phyloP scores from a whole-genome alignment of 2,888 invertebrate species.

The Rhodophaea formosa region DNA sequence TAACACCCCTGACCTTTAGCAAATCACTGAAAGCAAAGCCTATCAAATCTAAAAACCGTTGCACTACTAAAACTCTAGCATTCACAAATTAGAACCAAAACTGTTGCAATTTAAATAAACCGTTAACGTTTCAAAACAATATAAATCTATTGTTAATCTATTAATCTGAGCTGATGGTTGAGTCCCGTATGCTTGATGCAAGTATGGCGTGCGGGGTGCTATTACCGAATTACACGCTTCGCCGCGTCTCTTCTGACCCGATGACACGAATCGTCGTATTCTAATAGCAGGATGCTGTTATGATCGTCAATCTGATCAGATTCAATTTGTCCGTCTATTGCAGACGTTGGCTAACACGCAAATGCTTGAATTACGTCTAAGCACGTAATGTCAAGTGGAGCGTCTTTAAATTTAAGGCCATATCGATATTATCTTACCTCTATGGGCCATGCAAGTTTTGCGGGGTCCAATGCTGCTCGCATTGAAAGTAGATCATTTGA shows the following conservation, averaged over 20 bases:
- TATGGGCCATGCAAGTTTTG: too few relatives aligned
- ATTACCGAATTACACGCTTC: constrained; percentile 5
- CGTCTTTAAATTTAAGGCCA: too few relatives aligned
- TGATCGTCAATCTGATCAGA: background rate
- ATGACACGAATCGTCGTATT: background rate
- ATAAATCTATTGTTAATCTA: constrained; percentile 3
- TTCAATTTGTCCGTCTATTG: background rate
- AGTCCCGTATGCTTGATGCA: constrained; percentile 1
- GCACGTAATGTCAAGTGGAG: background rate
- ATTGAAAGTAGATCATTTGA: too few relatives aligned
- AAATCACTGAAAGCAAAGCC: too few relatives aligned
- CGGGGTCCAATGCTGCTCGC: too few relatives aligned
- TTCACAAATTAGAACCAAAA: background rate
- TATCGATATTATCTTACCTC: too few relatives aligned
- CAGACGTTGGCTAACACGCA: background rate
- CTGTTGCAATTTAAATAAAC: constrained; percentile 8
- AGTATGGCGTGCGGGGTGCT: constrained; percentile 1
- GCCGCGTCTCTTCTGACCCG: constrained; percentile 1
- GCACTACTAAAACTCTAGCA: background rate
- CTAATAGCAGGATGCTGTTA: background rate
- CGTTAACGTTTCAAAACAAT: constrained; percentile 8
- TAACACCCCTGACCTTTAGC: too few relatives aligned
- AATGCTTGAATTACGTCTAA: background rate
- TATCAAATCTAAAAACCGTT: background rate
- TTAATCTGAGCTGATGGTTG: background rate